Percentiles rank a stretch among this genome's conserved stretches.
Conservation (phyloP, 2,113 vertebrate species). For the Mastomys coucha region DNA sequence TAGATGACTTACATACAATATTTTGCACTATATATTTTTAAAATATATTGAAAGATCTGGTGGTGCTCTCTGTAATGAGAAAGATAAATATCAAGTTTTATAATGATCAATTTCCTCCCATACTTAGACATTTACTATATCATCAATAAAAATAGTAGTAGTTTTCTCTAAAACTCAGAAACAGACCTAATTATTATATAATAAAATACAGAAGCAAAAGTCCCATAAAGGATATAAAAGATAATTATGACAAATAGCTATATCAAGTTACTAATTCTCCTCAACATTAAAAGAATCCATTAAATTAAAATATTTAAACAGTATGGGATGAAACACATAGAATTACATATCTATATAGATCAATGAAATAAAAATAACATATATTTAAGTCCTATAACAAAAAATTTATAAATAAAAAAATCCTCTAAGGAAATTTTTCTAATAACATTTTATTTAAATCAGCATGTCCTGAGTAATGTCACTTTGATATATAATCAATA, state of each 20-base stretch:
- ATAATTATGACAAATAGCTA: neutral
- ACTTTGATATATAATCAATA: neutral
- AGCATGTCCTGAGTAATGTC: neutral
- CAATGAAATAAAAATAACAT: constrained; percentile 20
- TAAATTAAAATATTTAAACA: neutral
- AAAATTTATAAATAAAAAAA: neutral
- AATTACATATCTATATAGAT: neutral
- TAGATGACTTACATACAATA: neutral
- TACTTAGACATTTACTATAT: neutral
- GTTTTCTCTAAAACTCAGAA: neutral
- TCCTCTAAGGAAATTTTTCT: neutral
- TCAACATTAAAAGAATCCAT: constrained; percentile 20
- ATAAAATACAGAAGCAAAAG: neutral
- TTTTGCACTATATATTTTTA: neutral
- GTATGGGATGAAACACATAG: neutral
- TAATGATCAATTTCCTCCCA: neutral
- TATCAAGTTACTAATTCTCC: neutral
- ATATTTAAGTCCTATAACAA: neutral
- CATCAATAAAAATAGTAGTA: constrained; percentile 2
- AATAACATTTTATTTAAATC: neutral
- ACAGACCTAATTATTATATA: neutral
- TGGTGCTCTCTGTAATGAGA: neutral
- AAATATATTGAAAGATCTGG: constrained; percentile 2
- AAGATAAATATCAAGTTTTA: constrained; percentile 5
- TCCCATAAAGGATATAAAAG: neutral